phyloP scores from a whole-genome alignment of 2,888 invertebrate species.

The Lepidochrysops patricia region DNA sequence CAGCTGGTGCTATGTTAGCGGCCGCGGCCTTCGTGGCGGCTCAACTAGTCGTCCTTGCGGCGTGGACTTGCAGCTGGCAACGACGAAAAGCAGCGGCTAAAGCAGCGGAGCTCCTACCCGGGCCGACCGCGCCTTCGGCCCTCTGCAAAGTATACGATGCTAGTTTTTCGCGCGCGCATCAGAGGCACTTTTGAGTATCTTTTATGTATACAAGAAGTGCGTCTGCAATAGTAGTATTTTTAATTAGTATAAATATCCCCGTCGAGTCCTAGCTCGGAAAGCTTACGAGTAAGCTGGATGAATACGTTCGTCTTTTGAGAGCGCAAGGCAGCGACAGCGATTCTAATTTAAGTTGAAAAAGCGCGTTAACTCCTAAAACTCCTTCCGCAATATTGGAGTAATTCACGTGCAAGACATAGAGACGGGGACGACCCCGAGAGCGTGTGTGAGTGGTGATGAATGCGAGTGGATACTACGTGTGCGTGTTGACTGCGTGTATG shows the following conservation, averaged over 20 bases:
- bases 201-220: constrained; percentile 54
- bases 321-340: constrained; percentile 62
- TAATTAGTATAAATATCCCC: constrained; percentile 62
- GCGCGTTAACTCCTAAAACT: constrained; percentile 48
- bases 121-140: constrained; percentile 71
- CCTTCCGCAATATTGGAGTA: constrained; percentile 40
- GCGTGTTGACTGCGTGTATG: constrained; percentile 32
- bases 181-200: constrained; percentile 66
- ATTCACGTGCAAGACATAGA: constrained; percentile 51
- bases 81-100: constrained; percentile 80
- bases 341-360: constrained; percentile 55
- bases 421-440: constrained; percentile 67
- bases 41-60: constrained; percentile 89
- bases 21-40: constrained; percentile 89
- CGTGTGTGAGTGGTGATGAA: constrained; percentile 61
- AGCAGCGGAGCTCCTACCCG: constrained; percentile 80
- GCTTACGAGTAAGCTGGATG: constrained; percentile 35
- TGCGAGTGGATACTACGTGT: constrained; percentile 38
- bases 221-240: constrained; percentile 71
- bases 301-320: constrained; percentile 40
- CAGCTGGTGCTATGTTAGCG: constrained; percentile 87
- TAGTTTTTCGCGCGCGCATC: constrained; percentile 85
- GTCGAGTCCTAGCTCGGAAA: constrained; percentile 54
- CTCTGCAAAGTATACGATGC: constrained; percentile 92
- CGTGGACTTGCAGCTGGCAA: constrained; percentile 93